Base-by-base conservation (phyloP, 2,797 vertebrate genomes). In the Myotis pilosus region DNA sequence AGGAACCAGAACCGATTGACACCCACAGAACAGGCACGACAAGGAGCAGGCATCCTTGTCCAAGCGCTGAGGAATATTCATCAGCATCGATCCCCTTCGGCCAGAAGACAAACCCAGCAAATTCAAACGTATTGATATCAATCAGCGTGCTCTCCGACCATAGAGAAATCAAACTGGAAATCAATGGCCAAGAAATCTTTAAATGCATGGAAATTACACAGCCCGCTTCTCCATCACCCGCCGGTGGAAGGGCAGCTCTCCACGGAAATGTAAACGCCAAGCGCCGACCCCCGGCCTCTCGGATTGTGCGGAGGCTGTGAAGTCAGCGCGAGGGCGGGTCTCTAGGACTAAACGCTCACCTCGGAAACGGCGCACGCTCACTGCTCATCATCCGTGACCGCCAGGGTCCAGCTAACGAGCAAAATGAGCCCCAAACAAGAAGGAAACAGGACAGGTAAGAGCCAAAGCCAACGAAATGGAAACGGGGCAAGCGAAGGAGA, bases 11-110 rank as follows among this genome's bases (percentile, higher is more conserved):
- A 23, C 30, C 51, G 1, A 13, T 1, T 6, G n/a, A 2, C 23
- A 1, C 11, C 2, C 2, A 0, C 1, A 10, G 49, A 28, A 7
- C 28, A 0, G 2, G 5, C 25, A 2, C 2, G 1, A 1, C 2
- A 0, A 2, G 3, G 25, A 6, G 3, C 0, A 9, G 0, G 2
- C 4, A 2, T 13, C 0, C 2, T 9, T 10, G 28, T 22, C 16
- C 11, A 13, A 3, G 9, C 0, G 60, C 36, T 9, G 0, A 36
- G 60, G 30, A 16, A 79, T 22, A 53, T 20, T n/a, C 15, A 6
- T 15, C 41, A 36, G 4, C 22, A 23, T 4, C 28, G 0, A 33
- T 1, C 3, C 4, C 1, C 20, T 53, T 33, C 23, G 11, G 41
- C 33, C 8, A 3, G 2, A 17, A 62, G 44, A 16, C 55, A 23